A percentile compares a stretch with the other conserved stretches of the same genome.
Evolutionary conservation across 2,888 invertebrate species (phyloP).

Genomic region (Sarcophaga carnaria): DNA sequence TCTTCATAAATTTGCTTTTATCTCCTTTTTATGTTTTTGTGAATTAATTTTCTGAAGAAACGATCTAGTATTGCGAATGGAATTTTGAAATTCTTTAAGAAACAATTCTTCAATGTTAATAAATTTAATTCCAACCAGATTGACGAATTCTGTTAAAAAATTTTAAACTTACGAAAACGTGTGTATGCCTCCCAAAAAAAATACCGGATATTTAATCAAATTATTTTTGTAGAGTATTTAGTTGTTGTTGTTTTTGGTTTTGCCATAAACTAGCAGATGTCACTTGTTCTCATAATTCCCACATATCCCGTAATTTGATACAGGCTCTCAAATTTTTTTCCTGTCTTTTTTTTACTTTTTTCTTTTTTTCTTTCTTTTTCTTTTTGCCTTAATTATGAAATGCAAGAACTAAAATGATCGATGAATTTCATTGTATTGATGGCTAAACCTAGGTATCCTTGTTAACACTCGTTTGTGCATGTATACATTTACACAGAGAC

Average conservation of each 20-base stretch:
- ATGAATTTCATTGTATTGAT: conserved; percentile 55
- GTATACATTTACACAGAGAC: background rate
- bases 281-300: conserved; percentile 69
- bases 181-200: background rate
- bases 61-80: no score
- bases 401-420: conserved; percentile 47
- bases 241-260: background rate
- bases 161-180: no score
- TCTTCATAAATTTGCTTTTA: no score
- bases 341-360: conserved; percentile 10
- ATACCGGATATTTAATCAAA: conserved; percentile 63
- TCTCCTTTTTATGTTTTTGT: no score
- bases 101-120: no score
- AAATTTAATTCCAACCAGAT: no score
- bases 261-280: conserved; percentile 68
- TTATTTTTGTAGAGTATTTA: background rate
- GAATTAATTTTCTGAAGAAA: no score
- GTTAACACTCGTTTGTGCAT: background rate
- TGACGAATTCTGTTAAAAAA: no score
- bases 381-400: conserved; percentile 18
- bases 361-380: background rate
- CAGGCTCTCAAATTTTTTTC: conserved; percentile 24
- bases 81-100: no score
- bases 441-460: conserved; percentile 44
- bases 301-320: conserved; percentile 67